phyloP scores from a whole-genome alignment of 2,888 invertebrate genomes.

The Drosophila leonis region DNA sequence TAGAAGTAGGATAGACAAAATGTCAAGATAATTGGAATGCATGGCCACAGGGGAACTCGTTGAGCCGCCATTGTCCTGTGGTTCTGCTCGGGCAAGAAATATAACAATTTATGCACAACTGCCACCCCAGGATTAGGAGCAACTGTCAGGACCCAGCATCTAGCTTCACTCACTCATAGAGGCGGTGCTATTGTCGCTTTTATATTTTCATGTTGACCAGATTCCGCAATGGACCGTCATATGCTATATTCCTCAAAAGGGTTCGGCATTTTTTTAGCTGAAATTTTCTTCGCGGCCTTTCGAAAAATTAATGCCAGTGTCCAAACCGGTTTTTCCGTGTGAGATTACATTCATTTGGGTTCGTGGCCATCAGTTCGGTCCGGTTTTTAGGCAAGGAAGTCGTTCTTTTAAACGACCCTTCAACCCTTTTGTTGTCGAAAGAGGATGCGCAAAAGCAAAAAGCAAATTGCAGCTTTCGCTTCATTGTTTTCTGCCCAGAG shows the following conservation, averaged over 20 bases:
- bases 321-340: slow-evolving; percentile 75
- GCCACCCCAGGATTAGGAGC: slow-evolving; percentile 53
- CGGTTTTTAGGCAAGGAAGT: slow-evolving; percentile 68
- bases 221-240: slow-evolving; percentile 75
- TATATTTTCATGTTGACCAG: slow-evolving; percentile 68
- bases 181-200: slow-evolving; percentile 43
- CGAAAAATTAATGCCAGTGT: slow-evolving; percentile 73
- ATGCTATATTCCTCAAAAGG: slow-evolving; percentile 61
- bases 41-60: slow-evolving; percentile 76
- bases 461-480: slow-evolving; percentile 72
- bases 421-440: slow-evolving; percentile 70
- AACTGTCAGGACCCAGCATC: slow-evolving; percentile 50
- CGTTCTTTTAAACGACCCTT: slow-evolving; percentile 60
- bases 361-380: slow-evolving; percentile 74
- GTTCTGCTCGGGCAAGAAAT: slow-evolving; percentile 26
- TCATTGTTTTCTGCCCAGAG: slow-evolving; percentile 41
- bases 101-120: slow-evolving; percentile 41
- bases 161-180: slow-evolving; percentile 1
- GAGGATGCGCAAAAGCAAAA: slow-evolving; percentile 68
- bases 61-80: slow-evolving; percentile 65
- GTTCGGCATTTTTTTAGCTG: slow-evolving; percentile 60
- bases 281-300: slow-evolving; percentile 74
- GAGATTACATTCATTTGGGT: slow-evolving; percentile 62
- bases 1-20: slow-evolving; percentile 48
- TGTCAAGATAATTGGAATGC: slow-evolving; percentile 73